Base-by-base conservation (phyloP, 2,888 invertebrate species). In the Calliphora vomitoria region DNA sequence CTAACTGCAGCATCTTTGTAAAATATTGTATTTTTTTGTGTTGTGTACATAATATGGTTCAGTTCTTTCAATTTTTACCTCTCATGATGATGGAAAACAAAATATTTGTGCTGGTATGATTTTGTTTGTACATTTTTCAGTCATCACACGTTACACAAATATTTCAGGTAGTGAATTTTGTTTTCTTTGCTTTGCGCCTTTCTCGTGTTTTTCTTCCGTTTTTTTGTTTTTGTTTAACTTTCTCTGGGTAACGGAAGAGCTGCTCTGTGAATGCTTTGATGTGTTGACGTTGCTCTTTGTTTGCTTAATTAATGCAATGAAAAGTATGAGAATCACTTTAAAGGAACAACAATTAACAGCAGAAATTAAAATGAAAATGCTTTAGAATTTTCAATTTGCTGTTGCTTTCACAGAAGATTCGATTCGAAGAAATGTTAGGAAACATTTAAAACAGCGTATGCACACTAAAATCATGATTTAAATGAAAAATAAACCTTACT, bases 261-360 rank as follows among this genome's bases (percentile, higher is more conserved):
- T 58, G 35, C 44, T 35, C 5, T 47, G 20, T 69, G 15, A 38
- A 25, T 25, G 18, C 44, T 75, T 76, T 41, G n/a, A 68, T 68
- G 25, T 41, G 25, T 41, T 50, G 25, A 75, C 20, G 69, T 41
- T 38, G 68, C 31, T 25, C 68, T 76, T 72, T 78, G 25, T 83
- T 47, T 78, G 38, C 38, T 71, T 66, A 83, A 83, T 78, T 72
- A 83, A 78, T 78, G 78, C 31, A 82, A 53, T 6, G 18, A 75
- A 74, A 82, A 4, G 41, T 20, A 55, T 13, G 72, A 20, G 15
- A 8, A 55, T 3, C 20, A 18, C 18, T 66, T 66, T 66, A 8
- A 44, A 13, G 44, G 25, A 58, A 60, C 60, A 60, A 11, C 10
- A 68, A 44, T 53, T 58, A 20, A 44, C 44, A 44, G 13, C 11